Evolutionary conservation across 2,113 vertebrate species (phyloP), one percentile per base, ranked within the genome.

Genomic region (Mastomys natalensis): DNA sequence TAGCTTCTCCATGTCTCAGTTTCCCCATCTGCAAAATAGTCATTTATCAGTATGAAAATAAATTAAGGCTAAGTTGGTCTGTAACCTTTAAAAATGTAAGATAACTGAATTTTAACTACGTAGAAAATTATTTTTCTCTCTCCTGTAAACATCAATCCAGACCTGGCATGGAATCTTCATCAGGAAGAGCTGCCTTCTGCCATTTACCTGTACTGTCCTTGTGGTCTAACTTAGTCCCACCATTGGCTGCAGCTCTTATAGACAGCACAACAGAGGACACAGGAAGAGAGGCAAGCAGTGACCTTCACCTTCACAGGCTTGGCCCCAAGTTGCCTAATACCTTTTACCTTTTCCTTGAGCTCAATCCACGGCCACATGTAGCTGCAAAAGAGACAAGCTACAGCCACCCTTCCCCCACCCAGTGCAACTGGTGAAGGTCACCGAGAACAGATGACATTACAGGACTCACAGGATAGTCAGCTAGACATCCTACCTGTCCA

Each of bases 101-200:
- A 43, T 17, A 91, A 24, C 58, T 53, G 21, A 17, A 12, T 89
- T 81, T 91, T 72, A 84, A 53, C 4, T 55, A 62, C 29, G 84
- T 1, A 89, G n/a, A 91, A 78, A 43, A 64, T 74, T 60, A 3
- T 93, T 87, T 93, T 87, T 80, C 90, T 68, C 26, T 81, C 48
- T 45, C 58, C 7, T 7, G 19, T 62, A 82, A 87, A 78, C 5
- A 95, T 81, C 34, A 31, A 7, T 81, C 43, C 53, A 37, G n/a
- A 34, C 11, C 45, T 60, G 21, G 5, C 9, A 4, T 55, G n/a
- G 70, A 88, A 53, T 45, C 6, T 21, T 26, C 40, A 31, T 22
- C 7, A 72, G 37, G 22, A 87, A 72, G 31, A 37, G 11, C 4
- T 2, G 24, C 12, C 9, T 62, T 34, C 29, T 7, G 60, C 26